Percentiles rank a stretch among this genome's conserved stretches.
phyloP scores from a whole-genome alignment of 1,140 invertebrate genomes.

The Trigoniulus corallinus region DNA sequence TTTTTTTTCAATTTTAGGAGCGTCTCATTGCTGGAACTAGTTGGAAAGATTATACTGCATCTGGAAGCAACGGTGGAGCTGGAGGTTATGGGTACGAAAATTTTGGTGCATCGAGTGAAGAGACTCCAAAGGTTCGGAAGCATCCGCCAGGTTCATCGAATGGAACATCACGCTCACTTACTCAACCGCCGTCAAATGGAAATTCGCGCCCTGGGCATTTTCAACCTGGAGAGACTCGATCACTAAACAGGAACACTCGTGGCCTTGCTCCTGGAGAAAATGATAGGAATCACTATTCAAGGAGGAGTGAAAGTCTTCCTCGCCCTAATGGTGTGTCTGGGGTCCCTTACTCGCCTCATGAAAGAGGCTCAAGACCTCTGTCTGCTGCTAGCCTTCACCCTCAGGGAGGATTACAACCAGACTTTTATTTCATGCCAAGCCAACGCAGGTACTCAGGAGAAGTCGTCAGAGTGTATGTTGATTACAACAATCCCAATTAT shows the following conservation, averaged over 20 bases:
- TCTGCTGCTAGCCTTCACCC: slow-evolving; percentile 13
- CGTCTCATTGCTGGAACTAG: neutral
- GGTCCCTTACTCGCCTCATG: slow-evolving; percentile 33
- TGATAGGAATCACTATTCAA: slow-evolving; percentile 1
- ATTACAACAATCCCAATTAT: slow-evolving; percentile 41
- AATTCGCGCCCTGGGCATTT: neutral
- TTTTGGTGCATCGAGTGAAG: neutral
- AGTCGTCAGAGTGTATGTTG: slow-evolving; percentile 76
- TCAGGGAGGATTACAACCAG: slow-evolving; percentile 40
- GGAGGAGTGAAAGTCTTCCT: slow-evolving; percentile 13
- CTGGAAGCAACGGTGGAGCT: neutral
- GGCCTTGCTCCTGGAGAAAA: neutral
- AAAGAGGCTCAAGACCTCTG: slow-evolving; percentile 18
- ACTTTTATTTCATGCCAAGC: slow-evolving; percentile 90
- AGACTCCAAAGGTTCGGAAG: neutral
- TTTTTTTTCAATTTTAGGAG: too few relatives aligned
- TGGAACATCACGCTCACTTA: neutral
- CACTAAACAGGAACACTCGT: neutral
- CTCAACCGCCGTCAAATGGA: neutral
- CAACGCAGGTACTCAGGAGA: slow-evolving; percentile 83
- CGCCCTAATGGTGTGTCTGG: slow-evolving; percentile 11
- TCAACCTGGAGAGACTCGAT: neutral
- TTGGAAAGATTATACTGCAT: neutral
- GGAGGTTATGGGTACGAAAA: neutral
- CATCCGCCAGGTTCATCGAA: neutral